Conservation (phyloP, 2,888 invertebrate species). For the Embidobia sp. region DNA sequence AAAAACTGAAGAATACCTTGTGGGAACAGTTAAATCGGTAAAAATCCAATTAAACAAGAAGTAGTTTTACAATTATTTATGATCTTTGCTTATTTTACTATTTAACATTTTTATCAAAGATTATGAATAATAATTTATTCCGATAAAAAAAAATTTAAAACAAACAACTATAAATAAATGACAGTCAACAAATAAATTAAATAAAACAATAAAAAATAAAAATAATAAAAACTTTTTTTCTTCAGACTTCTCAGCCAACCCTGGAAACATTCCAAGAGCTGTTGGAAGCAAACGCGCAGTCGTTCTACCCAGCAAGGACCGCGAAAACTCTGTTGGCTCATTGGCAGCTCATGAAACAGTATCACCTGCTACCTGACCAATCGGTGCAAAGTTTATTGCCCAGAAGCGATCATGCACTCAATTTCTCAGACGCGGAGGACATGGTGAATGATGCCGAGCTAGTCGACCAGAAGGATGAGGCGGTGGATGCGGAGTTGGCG, state of each 20-base stretch:
- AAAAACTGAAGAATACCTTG: constrained; percentile 93
- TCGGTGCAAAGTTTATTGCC: constrained; percentile 86
- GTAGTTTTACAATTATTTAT: too few relatives aligned
- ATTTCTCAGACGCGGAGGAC: constrained; percentile 96
- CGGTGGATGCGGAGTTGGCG: constrained; percentile 89
- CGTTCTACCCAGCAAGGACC: constrained; percentile 94
- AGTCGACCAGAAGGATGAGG: constrained; percentile 90
- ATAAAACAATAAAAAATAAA: constrained; percentile 3
- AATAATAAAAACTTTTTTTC: constrained; percentile 7
- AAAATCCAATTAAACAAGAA: too few relatives aligned
- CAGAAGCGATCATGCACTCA: constrained; percentile 85
- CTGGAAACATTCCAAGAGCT: constrained; percentile 92
- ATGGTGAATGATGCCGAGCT: constrained; percentile 92
- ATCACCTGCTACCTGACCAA: constrained; percentile 95
- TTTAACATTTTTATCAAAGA: too few relatives aligned
- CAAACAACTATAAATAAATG: background rate
- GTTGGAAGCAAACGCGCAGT: constrained; percentile 90
- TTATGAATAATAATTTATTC: background rate
- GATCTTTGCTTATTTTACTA: too few relatives aligned
- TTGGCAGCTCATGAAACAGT: constrained; percentile 96
- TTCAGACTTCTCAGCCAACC: constrained; percentile 87
- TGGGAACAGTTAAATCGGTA: constrained; percentile 91
- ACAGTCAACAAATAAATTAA: background rate
- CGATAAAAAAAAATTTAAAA: background rate
- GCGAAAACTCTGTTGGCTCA: constrained; percentile 92